Conservation (phyloP, 2,888 invertebrate genomes). For the Oscheius myriophilus region DNA sequence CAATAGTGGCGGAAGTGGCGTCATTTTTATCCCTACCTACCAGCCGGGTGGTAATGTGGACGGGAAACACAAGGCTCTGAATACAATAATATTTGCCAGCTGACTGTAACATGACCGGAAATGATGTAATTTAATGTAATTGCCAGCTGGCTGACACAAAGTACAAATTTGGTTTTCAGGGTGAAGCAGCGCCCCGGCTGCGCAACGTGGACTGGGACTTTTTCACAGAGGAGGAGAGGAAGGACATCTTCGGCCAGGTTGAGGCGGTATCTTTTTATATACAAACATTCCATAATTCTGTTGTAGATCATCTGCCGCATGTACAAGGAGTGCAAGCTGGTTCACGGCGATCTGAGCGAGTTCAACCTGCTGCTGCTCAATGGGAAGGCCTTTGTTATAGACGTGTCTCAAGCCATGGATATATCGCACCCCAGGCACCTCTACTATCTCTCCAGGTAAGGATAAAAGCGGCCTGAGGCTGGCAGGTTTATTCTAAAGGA, state of each 20-base stretch:
- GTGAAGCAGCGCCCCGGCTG: slow-evolving; percentile 75
- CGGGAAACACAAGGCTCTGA: too few relatives aligned
- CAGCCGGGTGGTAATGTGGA: too few relatives aligned
- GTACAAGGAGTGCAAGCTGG: slow-evolving; percentile 75
- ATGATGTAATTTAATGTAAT: too few relatives aligned
- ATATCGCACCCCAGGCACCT: slow-evolving; percentile 75
- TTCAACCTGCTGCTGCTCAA: slow-evolving; percentile 77
- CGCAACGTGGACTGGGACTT: slow-evolving; percentile 73
- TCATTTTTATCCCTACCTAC: too few relatives aligned
- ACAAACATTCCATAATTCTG: neutral
- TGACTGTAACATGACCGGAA: too few relatives aligned
- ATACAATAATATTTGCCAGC: too few relatives aligned
- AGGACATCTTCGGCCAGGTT: slow-evolving; percentile 41
- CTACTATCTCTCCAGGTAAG: slow-evolving; percentile 73
- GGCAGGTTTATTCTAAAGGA: too few relatives aligned
- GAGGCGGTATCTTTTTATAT: slow-evolving; percentile 56
- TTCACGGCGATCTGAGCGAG: slow-evolving; percentile 78
- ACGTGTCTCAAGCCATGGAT: slow-evolving; percentile 78
- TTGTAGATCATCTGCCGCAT: slow-evolving; percentile 74
- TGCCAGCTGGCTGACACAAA: neutral
- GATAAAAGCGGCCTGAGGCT: too few relatives aligned
- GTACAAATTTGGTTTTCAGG: slow-evolving; percentile 35
- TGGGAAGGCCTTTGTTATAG: slow-evolving; percentile 73
- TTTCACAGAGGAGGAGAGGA: slow-evolving; percentile 45
- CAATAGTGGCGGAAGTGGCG: too few relatives aligned